These are phyloP conservation scores for Rhopilema esculentum DNA, from an alignment of 30 jellyfish, hydroid and myxozoan species.

Conservation along the genomic window DNA sequence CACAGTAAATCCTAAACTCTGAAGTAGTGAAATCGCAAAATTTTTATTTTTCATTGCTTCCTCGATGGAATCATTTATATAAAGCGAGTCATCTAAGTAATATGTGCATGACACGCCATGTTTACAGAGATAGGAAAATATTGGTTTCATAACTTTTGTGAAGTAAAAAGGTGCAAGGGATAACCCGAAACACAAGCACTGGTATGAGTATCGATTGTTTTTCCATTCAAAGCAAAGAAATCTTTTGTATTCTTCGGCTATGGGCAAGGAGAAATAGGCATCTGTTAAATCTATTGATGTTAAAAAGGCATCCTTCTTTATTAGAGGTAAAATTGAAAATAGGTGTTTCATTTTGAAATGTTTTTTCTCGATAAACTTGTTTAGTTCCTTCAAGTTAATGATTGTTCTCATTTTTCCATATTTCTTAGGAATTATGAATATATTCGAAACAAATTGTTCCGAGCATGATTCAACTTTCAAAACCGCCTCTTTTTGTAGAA, in stretches of 20 bases:
- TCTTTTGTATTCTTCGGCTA: constrained; percentile 12
- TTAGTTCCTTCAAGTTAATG: constrained; percentile 5
- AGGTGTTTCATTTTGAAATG: constrained; percentile 40
- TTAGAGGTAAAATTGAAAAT: background rate
- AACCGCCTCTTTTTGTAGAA: background rate
- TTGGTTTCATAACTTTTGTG: constrained; percentile 43
- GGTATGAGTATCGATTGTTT: background rate
- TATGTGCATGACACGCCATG: background rate
- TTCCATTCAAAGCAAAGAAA: constrained; percentile 22
- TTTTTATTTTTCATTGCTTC: background rate
- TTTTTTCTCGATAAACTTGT: background rate
- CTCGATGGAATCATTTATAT: background rate
- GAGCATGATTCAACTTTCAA: background rate
- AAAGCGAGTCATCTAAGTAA: constrained; percentile 10
- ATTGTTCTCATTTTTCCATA: background rate
- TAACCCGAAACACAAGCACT: constrained; percentile 22
- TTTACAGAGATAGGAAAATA: constrained; percentile 9
- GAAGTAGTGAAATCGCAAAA: constrained; percentile 1
- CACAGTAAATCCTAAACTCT: constrained; percentile 15
- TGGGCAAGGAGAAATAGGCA: constrained; percentile 38
- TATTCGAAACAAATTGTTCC: background rate
- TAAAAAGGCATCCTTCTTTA: constrained; percentile 23
- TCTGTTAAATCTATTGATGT: constrained; percentile 64
- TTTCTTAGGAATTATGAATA: background rate
- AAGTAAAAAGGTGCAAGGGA: constrained; percentile 18